These are phyloP conservation scores for Corythaixoides concolor DNA, from an alignment of 2,113 vertebrate species.

Conservation along the genomic window DNA sequence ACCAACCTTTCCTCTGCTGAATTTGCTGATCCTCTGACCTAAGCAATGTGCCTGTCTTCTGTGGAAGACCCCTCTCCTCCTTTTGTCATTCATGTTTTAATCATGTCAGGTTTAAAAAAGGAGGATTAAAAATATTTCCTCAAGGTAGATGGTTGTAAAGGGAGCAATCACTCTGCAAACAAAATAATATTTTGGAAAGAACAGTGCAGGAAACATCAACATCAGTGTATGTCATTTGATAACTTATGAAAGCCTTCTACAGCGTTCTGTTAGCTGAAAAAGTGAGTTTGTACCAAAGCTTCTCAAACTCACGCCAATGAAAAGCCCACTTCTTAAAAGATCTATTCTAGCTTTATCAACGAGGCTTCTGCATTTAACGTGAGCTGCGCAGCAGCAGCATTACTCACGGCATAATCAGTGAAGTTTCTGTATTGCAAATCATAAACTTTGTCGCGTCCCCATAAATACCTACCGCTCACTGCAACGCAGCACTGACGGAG, in stretches of 20 bases:
- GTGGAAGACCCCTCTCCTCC: background rate
- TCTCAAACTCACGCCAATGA: background rate
- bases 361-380: background rate
- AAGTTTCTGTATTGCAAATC: background rate
- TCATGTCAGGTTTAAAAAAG: background rate
- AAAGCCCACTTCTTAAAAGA: background rate
- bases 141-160: background rate
- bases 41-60: background rate
- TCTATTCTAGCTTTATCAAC: background rate
- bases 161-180: background rate
- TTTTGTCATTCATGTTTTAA: background rate
- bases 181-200: background rate
- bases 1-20: background rate
- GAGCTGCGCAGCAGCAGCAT: background rate
- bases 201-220: background rate
- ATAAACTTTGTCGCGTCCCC: rapidly evolving
- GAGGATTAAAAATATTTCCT: background rate
- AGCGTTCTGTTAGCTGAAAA: background rate
- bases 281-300: background rate
- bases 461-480: background rate
- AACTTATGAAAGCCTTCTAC: background rate
- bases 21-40: background rate
- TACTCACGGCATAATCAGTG: background rate
- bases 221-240: background rate
- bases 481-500: background rate